A percentile compares a stretch with the other conserved stretches of the same genome.
Conservation (phyloP, 2,797 vertebrate species). For the Rhincodon typus region DNA sequence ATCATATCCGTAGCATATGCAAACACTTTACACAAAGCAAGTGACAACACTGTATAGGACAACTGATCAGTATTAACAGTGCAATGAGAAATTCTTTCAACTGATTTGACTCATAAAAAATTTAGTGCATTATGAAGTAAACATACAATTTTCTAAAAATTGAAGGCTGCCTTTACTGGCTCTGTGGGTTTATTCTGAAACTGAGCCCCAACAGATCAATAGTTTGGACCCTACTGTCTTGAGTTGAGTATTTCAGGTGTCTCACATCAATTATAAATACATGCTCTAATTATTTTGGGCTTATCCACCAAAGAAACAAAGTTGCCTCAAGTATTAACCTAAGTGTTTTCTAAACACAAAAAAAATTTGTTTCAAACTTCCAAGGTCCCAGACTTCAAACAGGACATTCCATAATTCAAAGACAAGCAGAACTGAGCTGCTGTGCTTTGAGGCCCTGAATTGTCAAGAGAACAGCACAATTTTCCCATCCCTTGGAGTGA, state of each 20-base stretch:
- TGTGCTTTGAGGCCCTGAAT: neutral
- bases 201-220: neutral
- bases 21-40: neutral
- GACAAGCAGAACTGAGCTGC: neutral
- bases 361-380: neutral
- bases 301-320: neutral
- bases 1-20: neutral
- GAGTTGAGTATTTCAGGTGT: neutral
- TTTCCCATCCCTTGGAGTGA: neutral
- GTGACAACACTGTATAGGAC: too few relatives aligned
- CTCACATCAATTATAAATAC: neutral
- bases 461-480: neutral
- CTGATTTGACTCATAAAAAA: neutral
- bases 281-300: neutral
- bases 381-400: neutral
- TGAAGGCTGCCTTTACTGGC: neutral
- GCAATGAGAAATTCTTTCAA: neutral
- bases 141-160: neutral
- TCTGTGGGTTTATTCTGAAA: neutral
- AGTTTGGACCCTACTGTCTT: neutral
- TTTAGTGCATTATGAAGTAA: neutral
- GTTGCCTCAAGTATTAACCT: neutral
- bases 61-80: neutral
- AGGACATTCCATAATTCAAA: neutral
- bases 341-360: neutral